Percentiles rank a stretch among this genome's conserved stretches.
Evolutionary conservation across 1,140 invertebrate genomes (phyloP).

Genomic region (honey bee (Apis mellifera)): Amel_HAv3.1 CM009933.2:11765001-11765500

Average conservation of each 20-base stretch:
- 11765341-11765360: not conserved
- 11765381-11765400: not conserved
- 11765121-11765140: not conserved
- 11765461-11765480: conserved; percentile 42
- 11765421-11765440: not conserved
- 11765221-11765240: too few species aligned
- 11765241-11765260: too few species aligned
- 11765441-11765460: conserved; percentile 31
- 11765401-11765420: conserved; percentile 3
- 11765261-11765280: too few species aligned
- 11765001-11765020: conserved; percentile 56
- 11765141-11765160: too few species aligned
- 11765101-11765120: not conserved
- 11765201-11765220: too few species aligned
- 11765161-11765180: too few species aligned
- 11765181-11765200: too few species aligned
- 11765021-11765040: conserved; percentile 15
- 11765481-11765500: conserved; percentile 67
- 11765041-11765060: not conserved
- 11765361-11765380: not conserved
- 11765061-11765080: not conserved
- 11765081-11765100: not conserved
- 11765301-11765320: too few species aligned
- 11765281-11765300: too few species aligned
- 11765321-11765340: not conserved